Evolutionary conservation across 2,113 vertebrate species (phyloP).

Genomic region (Anhinga anhinga): DNA sequence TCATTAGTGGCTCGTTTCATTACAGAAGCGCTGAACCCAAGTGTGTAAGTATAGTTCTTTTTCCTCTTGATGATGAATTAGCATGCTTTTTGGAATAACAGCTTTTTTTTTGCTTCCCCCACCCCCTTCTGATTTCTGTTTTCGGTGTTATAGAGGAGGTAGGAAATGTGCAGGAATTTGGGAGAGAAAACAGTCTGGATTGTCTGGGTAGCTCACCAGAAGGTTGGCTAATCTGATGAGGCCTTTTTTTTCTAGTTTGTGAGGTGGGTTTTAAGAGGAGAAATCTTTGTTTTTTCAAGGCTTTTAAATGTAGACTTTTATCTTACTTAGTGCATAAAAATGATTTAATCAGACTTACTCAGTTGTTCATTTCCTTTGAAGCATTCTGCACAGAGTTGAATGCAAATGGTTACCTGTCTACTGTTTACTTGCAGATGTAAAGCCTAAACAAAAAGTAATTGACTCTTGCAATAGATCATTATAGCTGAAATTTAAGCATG

Average conservation of each 20-base stretch:
- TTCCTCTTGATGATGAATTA: not conserved
- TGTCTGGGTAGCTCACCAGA: not conserved
- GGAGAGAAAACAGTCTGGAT: not conserved
- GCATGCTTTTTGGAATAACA: not conserved
- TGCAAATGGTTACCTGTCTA: not conserved
- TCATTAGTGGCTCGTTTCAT: conserved; percentile 84
- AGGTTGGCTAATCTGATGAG: not conserved
- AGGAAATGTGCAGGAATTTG: not conserved
- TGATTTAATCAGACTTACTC: not conserved
- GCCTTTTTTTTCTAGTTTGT: not conserved
- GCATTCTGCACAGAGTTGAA: not conserved
- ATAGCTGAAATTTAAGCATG: not conserved
- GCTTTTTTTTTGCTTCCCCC: no score
- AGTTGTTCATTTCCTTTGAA: not conserved
- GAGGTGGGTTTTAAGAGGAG: not conserved
- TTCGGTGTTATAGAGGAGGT: not conserved
- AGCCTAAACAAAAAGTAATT: not conserved
- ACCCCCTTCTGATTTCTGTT: not conserved
- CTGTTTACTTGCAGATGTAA: not conserved
- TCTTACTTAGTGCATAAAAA: not conserved
- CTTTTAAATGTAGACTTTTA: not conserved
- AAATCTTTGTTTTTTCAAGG: not conserved
- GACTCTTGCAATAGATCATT: not conserved
- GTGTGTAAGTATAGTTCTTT: conserved; percentile 78
- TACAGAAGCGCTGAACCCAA: conserved; percentile 84